Evolutionary conservation across 2,797 vertebrate genomes (phyloP), one percentile per base, ranked within the genome.

Genomic region (Lycodopsis pacificus): DNA sequence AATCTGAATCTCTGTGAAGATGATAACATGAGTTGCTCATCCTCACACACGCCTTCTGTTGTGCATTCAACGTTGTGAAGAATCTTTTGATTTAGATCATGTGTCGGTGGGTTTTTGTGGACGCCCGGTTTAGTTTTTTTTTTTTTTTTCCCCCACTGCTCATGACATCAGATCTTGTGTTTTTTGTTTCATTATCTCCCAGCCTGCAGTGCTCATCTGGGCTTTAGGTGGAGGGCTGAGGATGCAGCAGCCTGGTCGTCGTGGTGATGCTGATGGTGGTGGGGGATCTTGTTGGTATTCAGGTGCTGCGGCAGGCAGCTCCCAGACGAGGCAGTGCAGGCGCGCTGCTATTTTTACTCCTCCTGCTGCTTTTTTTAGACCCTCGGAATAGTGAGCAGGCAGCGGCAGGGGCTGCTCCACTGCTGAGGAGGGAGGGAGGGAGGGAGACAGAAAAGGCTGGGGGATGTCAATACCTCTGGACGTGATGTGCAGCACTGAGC

Each of bases 281-380:
- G 73, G 91, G 88, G 86, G 91, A 93, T 90, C 82, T 93, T 92
- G 95, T 98, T 98, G 96, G 95, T 98, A 98, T 98, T 97, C 97
- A 91, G 94, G 95, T 95, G 95, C 94, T 95, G 95, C 95, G 90
- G 96, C 96, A 93, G 93, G 91, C 90, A 88, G 88, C 87, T 95
- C 93, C 95, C 96, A 98, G 97, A 98, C 96, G 94, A 96, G 95
- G 96, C 96, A 97, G 96, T 95, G 94, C 95, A 93, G 80, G 88
- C 88, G 86, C 82, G 76, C 93, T 96, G 94, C 96, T 99, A 98
- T 99, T 99, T 99, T 98, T 99, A 99, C 96, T 97, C 92, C 94
- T 93, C 90, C 78, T 93, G 95, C 96, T 97, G 96, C 97, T 97
- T 97, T 99, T 98, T 99, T 98, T 99, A 98, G 97, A 91, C 95